These are phyloP conservation scores for Dendrocincla fuliginosa DNA, from an alignment of 2,797 vertebrate species.

Conservation along the genomic window DNA sequence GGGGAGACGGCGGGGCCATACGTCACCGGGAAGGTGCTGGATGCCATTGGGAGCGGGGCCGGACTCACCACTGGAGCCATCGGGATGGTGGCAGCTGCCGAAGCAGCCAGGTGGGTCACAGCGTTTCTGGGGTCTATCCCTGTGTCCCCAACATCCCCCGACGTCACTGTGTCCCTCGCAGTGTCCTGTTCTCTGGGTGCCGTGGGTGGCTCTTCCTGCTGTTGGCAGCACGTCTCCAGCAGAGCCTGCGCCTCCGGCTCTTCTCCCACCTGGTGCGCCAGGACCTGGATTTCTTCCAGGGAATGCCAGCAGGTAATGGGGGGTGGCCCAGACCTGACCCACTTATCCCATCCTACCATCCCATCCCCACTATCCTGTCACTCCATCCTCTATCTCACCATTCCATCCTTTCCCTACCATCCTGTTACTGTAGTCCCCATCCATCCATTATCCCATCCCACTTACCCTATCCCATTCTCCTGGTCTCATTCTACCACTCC, in stretches of 20 bases:
- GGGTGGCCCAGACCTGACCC: no score
- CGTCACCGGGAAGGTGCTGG: background rate
- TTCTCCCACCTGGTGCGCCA: background rate
- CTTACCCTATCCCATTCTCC: background rate
- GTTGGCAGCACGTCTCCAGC: fast-evolving
- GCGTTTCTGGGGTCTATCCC: fast-evolving
- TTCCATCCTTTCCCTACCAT: background rate
- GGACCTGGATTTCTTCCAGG: background rate
- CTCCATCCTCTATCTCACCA: background rate
- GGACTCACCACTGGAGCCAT: background rate
- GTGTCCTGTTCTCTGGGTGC: background rate
- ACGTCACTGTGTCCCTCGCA: background rate
- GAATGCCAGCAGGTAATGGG: background rate
- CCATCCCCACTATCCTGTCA: background rate
- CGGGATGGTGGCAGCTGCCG: background rate
- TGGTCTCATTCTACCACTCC: background rate
- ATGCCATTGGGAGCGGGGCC: background rate
- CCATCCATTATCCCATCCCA: background rate
- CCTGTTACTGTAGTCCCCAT: background rate
- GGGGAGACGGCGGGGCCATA: background rate
- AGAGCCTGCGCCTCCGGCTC: background rate
- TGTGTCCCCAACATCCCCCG: fast-evolving
- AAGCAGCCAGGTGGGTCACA: background rate
- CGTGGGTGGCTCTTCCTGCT: background rate
- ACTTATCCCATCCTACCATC: no score